A percentile compares a stretch with the other conserved stretches of the same genome.
phyloP scores from a whole-genome alignment of 2,113 vertebrate genomes.

The Cebus imitator region DNA sequence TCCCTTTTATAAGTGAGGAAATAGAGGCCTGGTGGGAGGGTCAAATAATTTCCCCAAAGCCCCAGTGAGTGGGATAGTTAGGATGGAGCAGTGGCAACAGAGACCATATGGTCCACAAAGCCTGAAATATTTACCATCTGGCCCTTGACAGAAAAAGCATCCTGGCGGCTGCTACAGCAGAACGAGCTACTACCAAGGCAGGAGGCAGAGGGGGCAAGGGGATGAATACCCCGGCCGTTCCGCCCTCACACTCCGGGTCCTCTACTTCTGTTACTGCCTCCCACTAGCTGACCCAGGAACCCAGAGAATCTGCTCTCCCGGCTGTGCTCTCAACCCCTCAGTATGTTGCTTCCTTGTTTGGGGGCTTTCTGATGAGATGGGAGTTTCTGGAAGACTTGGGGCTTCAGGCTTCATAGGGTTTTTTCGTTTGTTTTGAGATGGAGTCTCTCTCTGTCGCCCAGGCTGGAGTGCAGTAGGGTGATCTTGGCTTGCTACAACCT shows the following conservation, averaged over 20 bases:
- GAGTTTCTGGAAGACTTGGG: not conserved
- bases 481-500: too few relatives aligned
- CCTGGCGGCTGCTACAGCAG: accelerated
- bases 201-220: not conserved
- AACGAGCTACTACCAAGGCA: not conserved
- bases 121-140: not conserved
- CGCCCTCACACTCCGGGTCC: not conserved
- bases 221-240: too few relatives aligned
- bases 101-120: not conserved
- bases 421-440: too few relatives aligned
- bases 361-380: not conserved
- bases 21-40: not conserved
- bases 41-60: not conserved
- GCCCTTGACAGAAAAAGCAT: not conserved
- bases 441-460: too few relatives aligned
- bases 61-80: not conserved
- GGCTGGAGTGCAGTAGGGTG: too few relatives aligned
- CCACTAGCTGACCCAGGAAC: not conserved
- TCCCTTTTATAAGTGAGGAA: not conserved
- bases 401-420: not conserved
- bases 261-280: not conserved
- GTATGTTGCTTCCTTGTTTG: not conserved
- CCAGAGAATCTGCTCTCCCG: not conserved
- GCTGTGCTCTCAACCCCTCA: too few relatives aligned
- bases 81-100: not conserved